Evolutionary conservation across 2,113 vertebrate genomes (phyloP).

Genomic region (Prunella fulvescens): DNA sequence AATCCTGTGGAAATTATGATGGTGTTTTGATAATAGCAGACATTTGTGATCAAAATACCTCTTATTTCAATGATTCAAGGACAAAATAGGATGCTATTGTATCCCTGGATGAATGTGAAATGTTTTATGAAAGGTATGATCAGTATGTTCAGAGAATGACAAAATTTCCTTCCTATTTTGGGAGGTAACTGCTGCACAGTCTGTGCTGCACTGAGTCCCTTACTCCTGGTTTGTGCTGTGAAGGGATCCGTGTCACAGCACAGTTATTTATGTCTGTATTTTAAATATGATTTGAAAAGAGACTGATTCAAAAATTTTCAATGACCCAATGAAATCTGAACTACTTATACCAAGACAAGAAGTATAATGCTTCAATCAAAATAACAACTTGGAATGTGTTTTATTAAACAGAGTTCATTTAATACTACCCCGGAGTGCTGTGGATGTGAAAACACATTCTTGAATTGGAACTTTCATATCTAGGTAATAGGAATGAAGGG

Average conservation of each 20-base stretch:
- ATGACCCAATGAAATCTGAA: conserved; percentile 11
- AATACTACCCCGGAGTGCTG: conserved; percentile 19
- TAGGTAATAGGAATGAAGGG: not conserved
- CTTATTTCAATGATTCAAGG: not conserved
- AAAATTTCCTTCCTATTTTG: not conserved
- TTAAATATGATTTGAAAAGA: not conserved
- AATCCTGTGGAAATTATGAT: not conserved
- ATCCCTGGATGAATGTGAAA: not conserved
- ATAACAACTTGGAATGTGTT: conserved; percentile 45
- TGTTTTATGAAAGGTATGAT: not conserved
- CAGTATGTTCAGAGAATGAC: not conserved
- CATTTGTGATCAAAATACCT: not conserved
- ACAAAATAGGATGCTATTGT: not conserved
- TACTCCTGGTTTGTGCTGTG: not conserved
- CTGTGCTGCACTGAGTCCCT: not conserved
- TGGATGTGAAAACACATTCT: conserved; percentile 6
- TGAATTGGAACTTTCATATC: not conserved
- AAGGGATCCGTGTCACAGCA: not conserved
- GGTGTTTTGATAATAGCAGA: not conserved
- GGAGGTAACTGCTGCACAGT: not conserved
- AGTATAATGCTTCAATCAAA: conserved; percentile 12
- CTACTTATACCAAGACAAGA: not conserved
- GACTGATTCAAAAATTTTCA: not conserved
- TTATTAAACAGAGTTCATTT: conserved; percentile 32
- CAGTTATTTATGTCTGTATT: not conserved